Conservation (phyloP, 2,888 invertebrate genomes). For the Geotrupes spiniger region DNA sequence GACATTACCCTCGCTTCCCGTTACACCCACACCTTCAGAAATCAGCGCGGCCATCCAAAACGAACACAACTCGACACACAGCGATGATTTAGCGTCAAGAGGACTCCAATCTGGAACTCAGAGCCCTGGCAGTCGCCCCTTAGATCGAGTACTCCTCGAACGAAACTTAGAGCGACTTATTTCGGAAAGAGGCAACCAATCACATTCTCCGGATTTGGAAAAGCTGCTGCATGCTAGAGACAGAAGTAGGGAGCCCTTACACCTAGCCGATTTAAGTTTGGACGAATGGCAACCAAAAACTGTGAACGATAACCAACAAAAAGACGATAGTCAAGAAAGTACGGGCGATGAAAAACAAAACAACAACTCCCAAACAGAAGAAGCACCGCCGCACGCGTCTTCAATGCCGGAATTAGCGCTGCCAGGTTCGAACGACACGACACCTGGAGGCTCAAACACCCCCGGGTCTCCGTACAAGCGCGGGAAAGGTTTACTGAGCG, state of each 20-base stretch:
- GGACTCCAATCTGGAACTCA: slow-evolving; percentile 31
- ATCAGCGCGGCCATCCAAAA: slow-evolving; percentile 30
- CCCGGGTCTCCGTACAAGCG: slow-evolving; percentile 47
- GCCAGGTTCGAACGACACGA: slow-evolving; percentile 38
- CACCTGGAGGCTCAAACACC: slow-evolving; percentile 33
- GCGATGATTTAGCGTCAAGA: slow-evolving; percentile 32
- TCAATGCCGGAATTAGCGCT: slow-evolving; percentile 63
- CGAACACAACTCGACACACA: slow-evolving; percentile 26
- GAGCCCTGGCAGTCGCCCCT: slow-evolving; percentile 50
- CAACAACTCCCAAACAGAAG: slow-evolving; percentile 31
- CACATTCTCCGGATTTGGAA: slow-evolving; percentile 47
- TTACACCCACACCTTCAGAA: slow-evolving; percentile 45
- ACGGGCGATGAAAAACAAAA: slow-evolving; percentile 39
- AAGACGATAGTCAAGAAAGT: slow-evolving; percentile 29
- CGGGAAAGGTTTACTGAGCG: slow-evolving; percentile 50
- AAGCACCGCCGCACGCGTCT: slow-evolving; percentile 52
- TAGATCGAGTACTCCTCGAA: slow-evolving; percentile 67
- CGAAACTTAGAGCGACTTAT: slow-evolving; percentile 64
- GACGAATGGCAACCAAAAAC: slow-evolving; percentile 56
- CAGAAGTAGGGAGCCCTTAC: slow-evolving; percentile 58
- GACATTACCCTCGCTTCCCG: slow-evolving; percentile 49
- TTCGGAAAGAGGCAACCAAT: slow-evolving; percentile 50
- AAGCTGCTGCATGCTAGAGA: slow-evolving; percentile 57
- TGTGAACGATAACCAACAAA: slow-evolving; percentile 27
- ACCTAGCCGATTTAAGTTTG: slow-evolving; percentile 57